These are phyloP conservation scores for Parotia lawesii DNA, from an alignment of 2,113 vertebrate genomes.

Conservation along the genomic window DNA sequence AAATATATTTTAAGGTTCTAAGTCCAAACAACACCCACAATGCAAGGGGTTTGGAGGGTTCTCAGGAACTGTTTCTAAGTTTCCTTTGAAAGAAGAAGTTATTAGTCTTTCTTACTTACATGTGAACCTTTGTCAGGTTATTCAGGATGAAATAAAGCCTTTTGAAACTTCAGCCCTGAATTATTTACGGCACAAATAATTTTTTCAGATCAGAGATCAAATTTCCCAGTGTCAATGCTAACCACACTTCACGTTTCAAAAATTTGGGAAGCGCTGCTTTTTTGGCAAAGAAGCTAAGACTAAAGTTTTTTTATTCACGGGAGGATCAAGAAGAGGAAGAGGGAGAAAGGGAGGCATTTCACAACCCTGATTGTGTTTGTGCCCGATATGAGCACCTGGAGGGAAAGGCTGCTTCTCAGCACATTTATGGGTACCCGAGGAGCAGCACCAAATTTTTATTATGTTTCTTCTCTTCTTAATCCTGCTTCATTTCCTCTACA, in stretches of 20 bases:
- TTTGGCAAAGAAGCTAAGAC: not conserved
- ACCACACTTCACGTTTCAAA: not conserved
- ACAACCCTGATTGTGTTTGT: not conserved
- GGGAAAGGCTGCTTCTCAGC: not conserved
- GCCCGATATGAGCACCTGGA: not conserved
- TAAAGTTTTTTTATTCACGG: not conserved
- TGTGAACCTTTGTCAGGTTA: not conserved
- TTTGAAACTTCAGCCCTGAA: not conserved
- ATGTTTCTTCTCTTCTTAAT: not conserved
- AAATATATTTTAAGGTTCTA: not conserved
- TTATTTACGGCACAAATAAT: slow-evolving; percentile 18
- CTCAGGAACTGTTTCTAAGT: not conserved
- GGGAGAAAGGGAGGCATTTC: not conserved
- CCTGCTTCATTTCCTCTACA: not conserved
- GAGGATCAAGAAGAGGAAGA: not conserved
- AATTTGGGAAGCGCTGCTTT: not conserved
- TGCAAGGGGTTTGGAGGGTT: not conserved
- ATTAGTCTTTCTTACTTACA: not conserved
- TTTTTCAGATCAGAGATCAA: slow-evolving; percentile 9
- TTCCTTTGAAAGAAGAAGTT: not conserved
- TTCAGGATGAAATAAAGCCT: not conserved
- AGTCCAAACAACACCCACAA: not conserved
- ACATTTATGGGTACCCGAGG: not conserved
- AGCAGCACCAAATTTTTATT: not conserved
- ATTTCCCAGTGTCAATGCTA: not conserved